Conservation (phyloP, 1,140 invertebrate species). For the Brachionus angularis region DNA sequence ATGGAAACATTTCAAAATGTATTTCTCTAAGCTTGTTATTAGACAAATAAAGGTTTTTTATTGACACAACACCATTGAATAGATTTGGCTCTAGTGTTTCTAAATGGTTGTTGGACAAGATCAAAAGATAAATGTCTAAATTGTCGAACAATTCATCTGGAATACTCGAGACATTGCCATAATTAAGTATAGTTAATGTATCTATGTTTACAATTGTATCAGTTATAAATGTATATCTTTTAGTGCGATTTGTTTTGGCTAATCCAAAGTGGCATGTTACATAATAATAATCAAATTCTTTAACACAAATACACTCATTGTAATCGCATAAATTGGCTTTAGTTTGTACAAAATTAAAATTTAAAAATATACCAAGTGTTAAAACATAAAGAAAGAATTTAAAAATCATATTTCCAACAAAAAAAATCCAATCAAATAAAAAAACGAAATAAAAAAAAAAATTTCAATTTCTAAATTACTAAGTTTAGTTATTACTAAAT, state of each 20-base stretch:
- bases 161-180: neutral
- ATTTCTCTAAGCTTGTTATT: neutral
- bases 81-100: neutral
- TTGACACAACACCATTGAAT: neutral
- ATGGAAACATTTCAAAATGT: neutral
- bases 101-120: neutral
- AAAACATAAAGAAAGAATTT: neutral
- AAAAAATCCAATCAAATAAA: too few species aligned
- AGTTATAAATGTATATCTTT: neutral
- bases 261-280: neutral
- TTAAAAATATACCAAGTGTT: neutral
- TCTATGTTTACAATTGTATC: neutral
- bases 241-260: neutral
- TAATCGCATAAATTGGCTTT: neutral
- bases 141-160: neutral
- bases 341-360: neutral
- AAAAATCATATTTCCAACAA: neutral
- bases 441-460: too few species aligned
- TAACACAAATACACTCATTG: neutral
- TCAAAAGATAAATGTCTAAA: neutral
- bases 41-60: slow-evolving; percentile 14
- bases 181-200: slow-evolving; percentile 9
- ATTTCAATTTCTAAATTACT: too few species aligned
- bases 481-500: too few species aligned
- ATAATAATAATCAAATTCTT: slow-evolving; percentile 1